Evolutionary conservation across 2,113 vertebrate species (phyloP), one percentile per base, ranked within the genome.

Genomic region (Apodemus speciosus): DNA sequence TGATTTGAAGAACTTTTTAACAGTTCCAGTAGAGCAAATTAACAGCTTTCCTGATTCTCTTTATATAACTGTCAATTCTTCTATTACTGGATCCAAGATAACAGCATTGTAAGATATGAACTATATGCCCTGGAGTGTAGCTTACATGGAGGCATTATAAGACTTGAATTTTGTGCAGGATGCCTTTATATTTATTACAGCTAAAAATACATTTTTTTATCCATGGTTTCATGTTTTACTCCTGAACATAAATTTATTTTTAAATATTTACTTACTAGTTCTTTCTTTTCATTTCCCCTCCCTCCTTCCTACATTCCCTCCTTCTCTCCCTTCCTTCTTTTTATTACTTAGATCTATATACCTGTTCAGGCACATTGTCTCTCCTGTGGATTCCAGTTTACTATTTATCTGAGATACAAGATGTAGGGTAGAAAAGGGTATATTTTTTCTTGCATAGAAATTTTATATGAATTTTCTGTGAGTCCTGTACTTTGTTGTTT

Each of bases 1-100:
- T 87, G 75, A 93, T 79, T 96, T 87, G 94, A 89, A 94, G 35
- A 94, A 49, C 25, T 21, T 51, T 91, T n/a, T 25, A 89, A 87
- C 13, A 85, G 68, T 73, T 73, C 87, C 30, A 46, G 40, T 58
- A 81, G 14, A 73, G 38, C 58, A 92, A 92, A 93, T 81, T 91
- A 91, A 53, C 49, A 92, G 32, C 85, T 92, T 89, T 43, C 43
- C 46, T 79, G 79, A 91, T 89, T 89, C 68, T 94, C 40, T 89
- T 93, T 72, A 68, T 8, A 91, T 71, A 43, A 92, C 40, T 68
- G 25, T 66, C 72, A 75, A 16, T 77, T 81, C 49, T n/a, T 27
- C 38, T 84, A 68, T 91, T 84, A 91, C 53, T 32, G 81, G 84
- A 81, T 95, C 64, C 21, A 94, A 51, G 46, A 38, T 66, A 68